Evolutionary conservation across 2,113 vertebrate species (phyloP).

Genomic region (Otocyon megalotis): DNA sequence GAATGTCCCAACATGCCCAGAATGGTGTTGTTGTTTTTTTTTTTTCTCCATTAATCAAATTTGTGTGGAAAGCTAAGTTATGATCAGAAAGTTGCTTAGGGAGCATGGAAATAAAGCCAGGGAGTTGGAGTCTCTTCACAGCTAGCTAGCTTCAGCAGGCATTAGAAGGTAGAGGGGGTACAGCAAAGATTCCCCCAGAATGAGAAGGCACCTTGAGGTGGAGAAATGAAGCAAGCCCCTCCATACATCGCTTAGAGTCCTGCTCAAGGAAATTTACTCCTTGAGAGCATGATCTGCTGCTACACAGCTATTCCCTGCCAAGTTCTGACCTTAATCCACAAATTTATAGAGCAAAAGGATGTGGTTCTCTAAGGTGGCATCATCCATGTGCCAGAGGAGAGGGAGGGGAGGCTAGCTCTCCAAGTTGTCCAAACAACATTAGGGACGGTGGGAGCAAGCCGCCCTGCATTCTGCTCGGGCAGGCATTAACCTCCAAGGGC

Average conservation of each 20-base stretch:
- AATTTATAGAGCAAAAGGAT: neutral
- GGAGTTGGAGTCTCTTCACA: neutral
- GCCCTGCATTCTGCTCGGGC: neutral
- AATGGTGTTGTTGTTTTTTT: neutral
- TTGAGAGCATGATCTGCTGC: neutral
- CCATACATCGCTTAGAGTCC: neutral
- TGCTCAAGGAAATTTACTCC: neutral
- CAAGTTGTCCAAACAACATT: neutral
- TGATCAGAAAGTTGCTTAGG: slow-evolving; percentile 1
- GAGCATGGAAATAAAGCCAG: neutral
- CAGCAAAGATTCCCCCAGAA: neutral
- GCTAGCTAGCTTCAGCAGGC: neutral
- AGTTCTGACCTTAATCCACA: neutral
- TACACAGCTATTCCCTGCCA: neutral
- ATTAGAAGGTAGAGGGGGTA: neutral
- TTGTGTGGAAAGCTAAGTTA: slow-evolving; percentile 10
- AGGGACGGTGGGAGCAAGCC: neutral
- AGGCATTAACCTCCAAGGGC: neutral
- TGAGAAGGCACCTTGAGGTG: neutral
- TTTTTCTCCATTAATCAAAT: neutral
- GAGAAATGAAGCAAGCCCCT: neutral
- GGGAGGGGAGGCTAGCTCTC: neutral
- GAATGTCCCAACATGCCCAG: neutral
- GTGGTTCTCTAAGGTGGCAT: neutral
- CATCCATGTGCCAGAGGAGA: neutral